Conservation (phyloP, 1,140 invertebrate genomes). For the Tetraneura akinire region DNA sequence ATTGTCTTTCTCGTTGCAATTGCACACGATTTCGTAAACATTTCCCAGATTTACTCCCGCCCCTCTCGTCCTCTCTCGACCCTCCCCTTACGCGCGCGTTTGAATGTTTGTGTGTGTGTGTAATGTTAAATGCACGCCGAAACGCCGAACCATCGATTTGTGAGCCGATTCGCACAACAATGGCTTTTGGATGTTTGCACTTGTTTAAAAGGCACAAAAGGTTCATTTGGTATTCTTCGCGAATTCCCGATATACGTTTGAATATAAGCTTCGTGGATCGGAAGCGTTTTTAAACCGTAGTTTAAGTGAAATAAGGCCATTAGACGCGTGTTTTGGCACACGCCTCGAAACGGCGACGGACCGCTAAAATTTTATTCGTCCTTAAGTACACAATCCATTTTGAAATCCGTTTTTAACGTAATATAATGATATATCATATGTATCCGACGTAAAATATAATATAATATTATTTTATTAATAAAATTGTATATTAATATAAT, state of each 20-base stretch:
- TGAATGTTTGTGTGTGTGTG: neutral
- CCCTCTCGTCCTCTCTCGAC: no score
- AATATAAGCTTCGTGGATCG: slow-evolving; percentile 1
- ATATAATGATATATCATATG: no score
- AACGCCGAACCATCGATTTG: neutral
- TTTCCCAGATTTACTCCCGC: neutral
- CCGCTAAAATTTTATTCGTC: no score
- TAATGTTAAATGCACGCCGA: neutral
- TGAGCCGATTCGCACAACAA: neutral
- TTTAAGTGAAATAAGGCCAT: slow-evolving; percentile 4
- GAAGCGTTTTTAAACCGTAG: slow-evolving; percentile 2
- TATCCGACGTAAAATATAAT: no score
- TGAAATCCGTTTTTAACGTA: neutral
- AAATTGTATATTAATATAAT: no score
- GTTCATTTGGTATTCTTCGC: slow-evolving; percentile 28
- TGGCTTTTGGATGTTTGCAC: slow-evolving; percentile 9
- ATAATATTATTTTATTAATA: no score
- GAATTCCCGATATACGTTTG: slow-evolving; percentile 14
- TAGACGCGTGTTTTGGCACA: neutral
- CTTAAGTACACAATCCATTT: no score
- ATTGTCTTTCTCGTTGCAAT: neutral
- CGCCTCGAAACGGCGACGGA: no score
- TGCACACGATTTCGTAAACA: slow-evolving; percentile 1
- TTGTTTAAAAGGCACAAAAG: slow-evolving; percentile 1
- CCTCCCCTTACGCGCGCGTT: no score